A percentile compares a stretch with the other conserved stretches of the same genome.
These are phyloP conservation scores for Drosophila aldrichi DNA, from an alignment of 2,888 invertebrate genomes.

Conservation along the genomic window DNA sequence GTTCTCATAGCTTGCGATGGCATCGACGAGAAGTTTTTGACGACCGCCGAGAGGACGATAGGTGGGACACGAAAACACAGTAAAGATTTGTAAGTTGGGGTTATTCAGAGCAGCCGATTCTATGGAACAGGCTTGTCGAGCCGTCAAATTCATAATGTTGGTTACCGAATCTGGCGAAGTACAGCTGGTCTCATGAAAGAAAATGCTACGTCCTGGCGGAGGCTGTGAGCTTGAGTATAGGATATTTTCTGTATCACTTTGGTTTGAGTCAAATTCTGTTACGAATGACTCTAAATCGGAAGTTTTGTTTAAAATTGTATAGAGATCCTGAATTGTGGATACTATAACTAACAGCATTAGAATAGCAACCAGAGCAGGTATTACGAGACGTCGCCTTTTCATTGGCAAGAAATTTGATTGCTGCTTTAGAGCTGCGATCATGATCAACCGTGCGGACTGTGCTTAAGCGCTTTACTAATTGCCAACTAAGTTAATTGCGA, in stretches of 20 bases:
- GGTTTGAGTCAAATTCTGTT: not conserved
- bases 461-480: not conserved
- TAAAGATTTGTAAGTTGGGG: slow-evolving; percentile 81
- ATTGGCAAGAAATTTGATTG: not conserved
- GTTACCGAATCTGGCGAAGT: slow-evolving; percentile 15
- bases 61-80: slow-evolving; percentile 82
- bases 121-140: slow-evolving; percentile 84
- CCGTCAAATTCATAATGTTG: slow-evolving; percentile 69
- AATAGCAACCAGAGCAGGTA: not conserved
- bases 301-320: not conserved
- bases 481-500: not conserved
- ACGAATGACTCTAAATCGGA: not conserved
- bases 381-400: not conserved
- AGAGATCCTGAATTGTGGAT: not conserved
- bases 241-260: not conserved
- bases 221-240: slow-evolving; percentile 62
- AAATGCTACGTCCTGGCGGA: slow-evolving; percentile 79
- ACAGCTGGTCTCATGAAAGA: slow-evolving; percentile 85
- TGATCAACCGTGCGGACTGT: not conserved
- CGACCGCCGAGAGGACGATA: slow-evolving; percentile 27
- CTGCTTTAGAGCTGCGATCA: not conserved
- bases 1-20: slow-evolving; percentile 79
- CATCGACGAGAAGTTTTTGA: slow-evolving; percentile 63
- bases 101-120: slow-evolving; percentile 84
- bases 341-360: not conserved